phyloP scores from a whole-genome alignment of 2,797 vertebrate species.

The Rhabdophis nuchalis region DNA sequence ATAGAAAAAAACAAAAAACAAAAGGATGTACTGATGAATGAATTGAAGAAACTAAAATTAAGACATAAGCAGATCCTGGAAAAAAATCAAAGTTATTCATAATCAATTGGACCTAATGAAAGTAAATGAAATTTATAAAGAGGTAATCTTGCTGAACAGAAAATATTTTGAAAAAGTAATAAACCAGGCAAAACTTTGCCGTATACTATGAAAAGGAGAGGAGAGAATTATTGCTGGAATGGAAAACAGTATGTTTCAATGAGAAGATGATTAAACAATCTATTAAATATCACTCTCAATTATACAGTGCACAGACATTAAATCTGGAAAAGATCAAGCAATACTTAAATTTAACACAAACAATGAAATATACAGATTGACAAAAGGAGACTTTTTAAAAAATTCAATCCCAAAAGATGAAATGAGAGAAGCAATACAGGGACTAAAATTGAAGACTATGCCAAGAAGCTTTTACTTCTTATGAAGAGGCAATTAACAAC shows the following conservation, averaged over 20 bases:
- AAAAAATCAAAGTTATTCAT: neutral
- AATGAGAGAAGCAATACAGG: neutral
- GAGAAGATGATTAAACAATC: neutral
- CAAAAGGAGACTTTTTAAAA: neutral
- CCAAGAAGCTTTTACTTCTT: neutral
- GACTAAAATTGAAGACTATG: neutral
- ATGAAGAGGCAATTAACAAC: neutral
- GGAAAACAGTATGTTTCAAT: neutral
- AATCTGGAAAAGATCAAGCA: neutral
- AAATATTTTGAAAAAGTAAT: neutral
- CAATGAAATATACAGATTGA: neutral
- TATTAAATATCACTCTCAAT: neutral
- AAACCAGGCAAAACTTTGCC: neutral
- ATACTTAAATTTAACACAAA: neutral
- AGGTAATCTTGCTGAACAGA: neutral
- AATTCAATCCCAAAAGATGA: neutral
- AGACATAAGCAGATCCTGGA: neutral
- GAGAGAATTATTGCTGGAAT: neutral
- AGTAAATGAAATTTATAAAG: neutral
- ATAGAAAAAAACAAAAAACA: neutral
- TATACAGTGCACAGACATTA: neutral
- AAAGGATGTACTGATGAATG: neutral
- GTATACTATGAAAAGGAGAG: neutral
- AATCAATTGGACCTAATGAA: neutral
- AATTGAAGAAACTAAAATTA: neutral